Conservation (phyloP, 2,888 invertebrate species). For the Biston betularia region DNA sequence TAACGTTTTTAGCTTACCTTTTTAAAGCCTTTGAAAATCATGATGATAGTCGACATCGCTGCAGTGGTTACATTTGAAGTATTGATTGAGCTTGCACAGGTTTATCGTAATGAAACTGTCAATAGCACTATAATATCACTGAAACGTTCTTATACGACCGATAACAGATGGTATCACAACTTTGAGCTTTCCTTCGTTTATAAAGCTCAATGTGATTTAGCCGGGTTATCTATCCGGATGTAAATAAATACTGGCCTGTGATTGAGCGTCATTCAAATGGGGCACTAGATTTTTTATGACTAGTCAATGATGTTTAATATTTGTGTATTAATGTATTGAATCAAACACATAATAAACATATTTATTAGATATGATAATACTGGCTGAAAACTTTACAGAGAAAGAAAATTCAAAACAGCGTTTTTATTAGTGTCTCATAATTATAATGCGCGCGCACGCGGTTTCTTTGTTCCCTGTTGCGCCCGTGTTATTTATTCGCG, state of each 20-base stretch:
- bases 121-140: slow-evolving; percentile 7
- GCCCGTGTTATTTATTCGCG: slow-evolving; percentile 19
- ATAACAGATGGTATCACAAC: slow-evolving; percentile 1
- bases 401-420: slow-evolving; percentile 44
- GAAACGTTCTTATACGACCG: slow-evolving; percentile 4
- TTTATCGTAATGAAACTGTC: slow-evolving; percentile 14
- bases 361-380: not conserved
- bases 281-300: no score
- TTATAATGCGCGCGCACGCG: slow-evolving; percentile 63
- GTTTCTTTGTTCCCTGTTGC: slow-evolving; percentile 12
- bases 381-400: slow-evolving; percentile 51
- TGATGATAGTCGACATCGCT: slow-evolving; percentile 17
- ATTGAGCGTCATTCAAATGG: slow-evolving; percentile 38
- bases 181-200: not conserved
- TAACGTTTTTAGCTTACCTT: slow-evolving; percentile 31
- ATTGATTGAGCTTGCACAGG: slow-evolving; percentile 17
- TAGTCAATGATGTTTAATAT: no score
- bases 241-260: slow-evolving; percentile 64
- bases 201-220: slow-evolving; percentile 4
- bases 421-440: slow-evolving; percentile 30
- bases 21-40: slow-evolving; percentile 15
- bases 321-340: not conserved
- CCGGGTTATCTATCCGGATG: slow-evolving; percentile 4
- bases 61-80: slow-evolving; percentile 15
- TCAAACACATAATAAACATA: not conserved